Percentiles rank a stretch among this genome's conserved stretches.
phyloP scores from a whole-genome alignment of 2,888 invertebrate genomes.

The Euspilapteryx auroguttella region DNA sequence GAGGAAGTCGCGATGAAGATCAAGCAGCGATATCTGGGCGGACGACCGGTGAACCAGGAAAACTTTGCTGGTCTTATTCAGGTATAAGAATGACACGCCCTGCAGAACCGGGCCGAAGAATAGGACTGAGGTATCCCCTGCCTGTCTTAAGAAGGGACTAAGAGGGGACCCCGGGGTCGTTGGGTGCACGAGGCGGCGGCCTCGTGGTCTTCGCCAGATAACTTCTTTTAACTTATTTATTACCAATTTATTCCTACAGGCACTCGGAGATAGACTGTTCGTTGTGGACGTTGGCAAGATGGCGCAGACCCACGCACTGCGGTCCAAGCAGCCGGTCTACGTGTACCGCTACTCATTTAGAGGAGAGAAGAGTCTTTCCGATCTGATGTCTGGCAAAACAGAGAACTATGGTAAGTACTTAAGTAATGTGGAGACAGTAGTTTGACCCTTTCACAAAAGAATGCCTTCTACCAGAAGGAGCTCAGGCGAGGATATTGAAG shows the following conservation, averaged over 20 bases:
- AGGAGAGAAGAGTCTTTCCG: conserved; percentile 59
- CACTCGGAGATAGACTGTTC: conserved; percentile 69
- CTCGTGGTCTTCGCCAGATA: too few relatives aligned
- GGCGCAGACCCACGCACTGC: conserved; percentile 60
- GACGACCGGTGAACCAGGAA: conserved; percentile 44
- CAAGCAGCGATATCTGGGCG: conserved; percentile 56
- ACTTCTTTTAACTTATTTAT: background rate
- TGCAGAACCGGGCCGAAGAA: too few relatives aligned
- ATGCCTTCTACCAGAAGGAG: too few relatives aligned
- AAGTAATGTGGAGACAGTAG: too few relatives aligned
- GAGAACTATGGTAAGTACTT: conserved; percentile 63
- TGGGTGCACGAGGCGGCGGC: too few relatives aligned
- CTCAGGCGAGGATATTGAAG: too few relatives aligned
- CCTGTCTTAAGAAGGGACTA: too few relatives aligned
- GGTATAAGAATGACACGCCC: too few relatives aligned
- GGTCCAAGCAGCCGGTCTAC: conserved; percentile 62
- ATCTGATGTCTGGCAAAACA: conserved; percentile 46
- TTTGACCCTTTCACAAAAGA: too few relatives aligned
- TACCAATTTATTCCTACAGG: conserved; percentile 19
- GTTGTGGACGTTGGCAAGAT: conserved; percentile 59
- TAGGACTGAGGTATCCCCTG: too few relatives aligned
- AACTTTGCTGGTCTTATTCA: conserved; percentile 38
- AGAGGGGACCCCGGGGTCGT: too few relatives aligned
- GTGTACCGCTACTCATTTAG: conserved; percentile 67
- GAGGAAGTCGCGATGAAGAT: conserved; percentile 48